phyloP scores from a whole-genome alignment of 2,797 vertebrate genomes.

The Oreochromis mossambicus region DNA sequence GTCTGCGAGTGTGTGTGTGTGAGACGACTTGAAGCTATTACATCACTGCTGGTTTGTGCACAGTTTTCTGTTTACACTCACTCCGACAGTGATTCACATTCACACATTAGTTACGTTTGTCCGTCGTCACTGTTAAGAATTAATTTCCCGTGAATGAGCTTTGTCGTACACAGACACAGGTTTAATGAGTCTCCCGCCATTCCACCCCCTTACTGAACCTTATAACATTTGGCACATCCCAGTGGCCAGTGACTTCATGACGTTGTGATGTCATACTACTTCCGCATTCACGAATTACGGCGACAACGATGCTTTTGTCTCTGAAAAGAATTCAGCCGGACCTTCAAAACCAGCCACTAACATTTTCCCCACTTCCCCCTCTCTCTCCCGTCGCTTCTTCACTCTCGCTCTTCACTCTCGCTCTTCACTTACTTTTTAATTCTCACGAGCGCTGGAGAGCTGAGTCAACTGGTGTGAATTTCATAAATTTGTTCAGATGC shows the following conservation, averaged over 20 bases:
- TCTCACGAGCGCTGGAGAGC: background rate
- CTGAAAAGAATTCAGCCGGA: background rate
- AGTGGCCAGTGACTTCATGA: constrained; percentile 7
- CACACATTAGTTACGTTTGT: background rate
- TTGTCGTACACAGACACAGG: background rate
- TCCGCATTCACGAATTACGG: constrained; percentile 31
- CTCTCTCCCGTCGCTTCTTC: background rate
- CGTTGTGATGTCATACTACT: constrained; percentile 43
- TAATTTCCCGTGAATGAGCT: background rate
- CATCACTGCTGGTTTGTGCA: background rate
- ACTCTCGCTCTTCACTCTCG: background rate
- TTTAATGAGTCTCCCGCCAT: constrained; percentile 63
- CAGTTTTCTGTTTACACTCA: background rate
- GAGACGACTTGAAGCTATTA: background rate
- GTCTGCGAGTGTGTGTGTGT: background rate
- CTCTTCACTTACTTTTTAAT: background rate
- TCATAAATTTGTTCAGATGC: constrained; percentile 14
- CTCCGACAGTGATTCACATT: background rate
- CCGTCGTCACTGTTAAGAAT: background rate
- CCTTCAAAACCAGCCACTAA: constrained; percentile 1
- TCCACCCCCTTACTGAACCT: constrained; percentile 56
- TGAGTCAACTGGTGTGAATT: constrained; percentile 10
- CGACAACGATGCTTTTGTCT: constrained; percentile 64
- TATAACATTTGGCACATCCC: background rate
- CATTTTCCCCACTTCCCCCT: constrained; percentile 30